These are phyloP conservation scores for Eumeta japonica DNA, from an alignment of 1,140 invertebrate genomes.

Conservation along the genomic window DNA sequence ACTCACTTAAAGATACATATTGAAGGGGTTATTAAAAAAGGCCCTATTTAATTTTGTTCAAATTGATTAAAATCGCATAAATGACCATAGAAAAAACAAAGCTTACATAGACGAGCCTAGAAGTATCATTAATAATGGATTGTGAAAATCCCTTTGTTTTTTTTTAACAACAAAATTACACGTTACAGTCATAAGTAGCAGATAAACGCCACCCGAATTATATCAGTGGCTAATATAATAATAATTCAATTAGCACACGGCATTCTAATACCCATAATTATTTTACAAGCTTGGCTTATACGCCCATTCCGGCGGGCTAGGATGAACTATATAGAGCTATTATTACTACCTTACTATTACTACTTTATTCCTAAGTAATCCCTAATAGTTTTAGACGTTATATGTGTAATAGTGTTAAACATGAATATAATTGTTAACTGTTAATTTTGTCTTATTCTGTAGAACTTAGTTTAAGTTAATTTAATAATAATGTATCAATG, in stretches of 20 bases:
- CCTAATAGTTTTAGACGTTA: no score
- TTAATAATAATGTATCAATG: no score
- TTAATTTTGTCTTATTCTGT: no score
- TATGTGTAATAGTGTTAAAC: no score
- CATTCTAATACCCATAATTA: background rate
- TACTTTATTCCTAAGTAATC: no score
- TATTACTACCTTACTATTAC: no score
- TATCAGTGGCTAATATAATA: background rate
- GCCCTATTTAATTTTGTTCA: no score
- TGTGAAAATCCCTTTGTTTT: background rate
- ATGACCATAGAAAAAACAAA: constrained; percentile 4
- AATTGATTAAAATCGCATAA: background rate
- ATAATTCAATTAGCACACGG: background rate
- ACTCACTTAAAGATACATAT: no score
- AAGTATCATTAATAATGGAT: background rate
- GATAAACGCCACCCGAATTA: no score
- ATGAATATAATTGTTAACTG: no score
- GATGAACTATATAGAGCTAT: background rate
- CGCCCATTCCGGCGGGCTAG: background rate
- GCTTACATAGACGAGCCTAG: background rate
- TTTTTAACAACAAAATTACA: constrained; percentile 2
- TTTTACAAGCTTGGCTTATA: constrained; percentile 2
- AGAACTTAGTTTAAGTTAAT: no score
- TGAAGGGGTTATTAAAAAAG: no score
- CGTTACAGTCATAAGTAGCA: background rate